These are phyloP conservation scores for Meloe dianella DNA, from an alignment of 2,888 invertebrate genomes.

Conservation along the genomic window DNA sequence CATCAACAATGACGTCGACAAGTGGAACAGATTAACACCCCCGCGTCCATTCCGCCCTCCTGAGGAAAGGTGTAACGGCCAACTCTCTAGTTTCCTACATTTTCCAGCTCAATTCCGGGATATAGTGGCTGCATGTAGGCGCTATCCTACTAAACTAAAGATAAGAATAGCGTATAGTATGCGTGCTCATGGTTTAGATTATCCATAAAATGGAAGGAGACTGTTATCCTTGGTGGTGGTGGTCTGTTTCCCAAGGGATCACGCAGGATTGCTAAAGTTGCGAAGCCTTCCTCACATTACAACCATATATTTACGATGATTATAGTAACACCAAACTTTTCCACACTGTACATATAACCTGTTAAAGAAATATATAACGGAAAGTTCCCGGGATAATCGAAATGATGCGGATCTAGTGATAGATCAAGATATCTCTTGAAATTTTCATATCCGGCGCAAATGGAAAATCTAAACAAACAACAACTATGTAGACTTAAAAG, in stretches of 20 bases:
- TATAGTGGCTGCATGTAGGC: background rate
- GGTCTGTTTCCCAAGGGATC: constrained; percentile 41
- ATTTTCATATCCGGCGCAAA: background rate
- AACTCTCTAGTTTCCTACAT: background rate
- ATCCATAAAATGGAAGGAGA: constrained; percentile 49
- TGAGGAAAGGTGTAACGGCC: background rate
- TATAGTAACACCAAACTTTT: background rate
- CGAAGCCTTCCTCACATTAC: constrained; percentile 32
- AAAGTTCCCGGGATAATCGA: background rate
- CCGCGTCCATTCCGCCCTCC: background rate
- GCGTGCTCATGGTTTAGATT: constrained; percentile 48
- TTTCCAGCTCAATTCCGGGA: background rate
- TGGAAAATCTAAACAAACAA: constrained; percentile 1
- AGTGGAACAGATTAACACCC: constrained; percentile 3
- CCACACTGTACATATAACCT: background rate
- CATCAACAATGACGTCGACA: constrained; percentile 5
- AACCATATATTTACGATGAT: background rate
- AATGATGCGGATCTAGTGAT: background rate
- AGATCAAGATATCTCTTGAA: background rate
- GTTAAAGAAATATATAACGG: background rate
- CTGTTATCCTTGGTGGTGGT: constrained; percentile 48
- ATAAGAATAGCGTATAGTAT: constrained; percentile 31
- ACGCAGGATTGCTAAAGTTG: constrained; percentile 47
- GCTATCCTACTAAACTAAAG: background rate
- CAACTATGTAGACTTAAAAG: background rate